Conservation (phyloP, 2,888 invertebrate species). For the Leucophenga montana region DNA sequence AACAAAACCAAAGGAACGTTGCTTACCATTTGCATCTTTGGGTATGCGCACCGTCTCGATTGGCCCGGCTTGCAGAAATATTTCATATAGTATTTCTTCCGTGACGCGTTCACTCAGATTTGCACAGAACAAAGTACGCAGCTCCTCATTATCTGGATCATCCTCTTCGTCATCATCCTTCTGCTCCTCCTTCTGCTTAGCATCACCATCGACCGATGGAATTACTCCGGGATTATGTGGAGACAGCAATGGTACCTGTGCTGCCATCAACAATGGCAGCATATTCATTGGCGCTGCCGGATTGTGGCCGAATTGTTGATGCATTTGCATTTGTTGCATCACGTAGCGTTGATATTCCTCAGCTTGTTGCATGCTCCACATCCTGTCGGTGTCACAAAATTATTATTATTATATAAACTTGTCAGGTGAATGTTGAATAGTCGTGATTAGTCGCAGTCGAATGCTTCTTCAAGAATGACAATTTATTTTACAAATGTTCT, state of each 20-base stretch:
- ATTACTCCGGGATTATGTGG: no score
- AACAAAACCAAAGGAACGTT: conserved; percentile 84
- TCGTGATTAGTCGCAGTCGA: no score
- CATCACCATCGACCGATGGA: no score
- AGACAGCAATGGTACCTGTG: background rate
- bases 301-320: background rate
- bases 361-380: conserved; percentile 13
- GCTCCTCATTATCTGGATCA: conserved; percentile 74
- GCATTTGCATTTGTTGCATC: conserved; percentile 38
- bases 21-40: conserved; percentile 80
- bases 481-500: no score
- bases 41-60: conserved; percentile 84
- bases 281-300: background rate
- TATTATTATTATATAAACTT: no score
- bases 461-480: no score
- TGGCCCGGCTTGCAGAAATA: conserved; percentile 85
- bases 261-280: conserved; percentile 21
- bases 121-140: conserved; percentile 86
- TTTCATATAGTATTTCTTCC: conserved; percentile 86
- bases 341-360: conserved; percentile 37
- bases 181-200: no score
- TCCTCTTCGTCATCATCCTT: conserved; percentile 20
- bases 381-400: no score
- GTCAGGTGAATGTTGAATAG: no score
- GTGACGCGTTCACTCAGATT: conserved; percentile 85